Conservation (phyloP, 2,888 invertebrate genomes). For the Lithodes maja region DNA sequence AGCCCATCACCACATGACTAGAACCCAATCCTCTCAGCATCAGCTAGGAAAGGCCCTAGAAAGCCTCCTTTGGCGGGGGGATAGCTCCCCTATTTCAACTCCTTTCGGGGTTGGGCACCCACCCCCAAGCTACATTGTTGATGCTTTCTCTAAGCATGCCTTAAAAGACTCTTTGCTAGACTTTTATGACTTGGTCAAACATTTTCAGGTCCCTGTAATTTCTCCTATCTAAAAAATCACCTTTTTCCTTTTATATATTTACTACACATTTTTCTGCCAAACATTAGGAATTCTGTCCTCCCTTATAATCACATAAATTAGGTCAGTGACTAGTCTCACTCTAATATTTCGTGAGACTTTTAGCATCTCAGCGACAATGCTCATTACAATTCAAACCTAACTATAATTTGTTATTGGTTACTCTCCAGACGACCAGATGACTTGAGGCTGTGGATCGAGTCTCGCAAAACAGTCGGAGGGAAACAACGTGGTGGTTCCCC, state of each 20-base stretch:
- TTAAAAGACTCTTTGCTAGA: too few relatives aligned
- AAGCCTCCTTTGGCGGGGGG: too few relatives aligned
- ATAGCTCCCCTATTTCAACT: too few relatives aligned
- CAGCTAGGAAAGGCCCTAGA: too few relatives aligned
- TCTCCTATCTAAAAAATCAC: background rate
- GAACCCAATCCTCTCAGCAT: too few relatives aligned
- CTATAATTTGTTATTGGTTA: background rate
- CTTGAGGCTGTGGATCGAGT: slow-evolving; percentile 64
- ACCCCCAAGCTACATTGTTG: too few relatives aligned
- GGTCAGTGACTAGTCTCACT: background rate
- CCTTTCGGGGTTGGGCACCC: too few relatives aligned
- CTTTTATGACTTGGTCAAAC: too few relatives aligned
- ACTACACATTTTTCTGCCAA: background rate
- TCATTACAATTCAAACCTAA: background rate
- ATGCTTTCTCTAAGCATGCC: too few relatives aligned
- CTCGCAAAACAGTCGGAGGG: slow-evolving; percentile 57
- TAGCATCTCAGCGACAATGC: background rate
- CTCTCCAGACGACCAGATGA: slow-evolving; percentile 55
- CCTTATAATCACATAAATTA: background rate
- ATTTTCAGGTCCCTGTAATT: too few relatives aligned
- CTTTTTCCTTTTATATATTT: background rate
- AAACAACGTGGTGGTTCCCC: slow-evolving; percentile 44
- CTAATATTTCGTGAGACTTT: background rate
- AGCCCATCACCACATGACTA: too few relatives aligned
- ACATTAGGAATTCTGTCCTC: too few relatives aligned